These are phyloP conservation scores for Drosophila hamatofila DNA, from an alignment of 2,888 invertebrate species.

Conservation along the genomic window DNA sequence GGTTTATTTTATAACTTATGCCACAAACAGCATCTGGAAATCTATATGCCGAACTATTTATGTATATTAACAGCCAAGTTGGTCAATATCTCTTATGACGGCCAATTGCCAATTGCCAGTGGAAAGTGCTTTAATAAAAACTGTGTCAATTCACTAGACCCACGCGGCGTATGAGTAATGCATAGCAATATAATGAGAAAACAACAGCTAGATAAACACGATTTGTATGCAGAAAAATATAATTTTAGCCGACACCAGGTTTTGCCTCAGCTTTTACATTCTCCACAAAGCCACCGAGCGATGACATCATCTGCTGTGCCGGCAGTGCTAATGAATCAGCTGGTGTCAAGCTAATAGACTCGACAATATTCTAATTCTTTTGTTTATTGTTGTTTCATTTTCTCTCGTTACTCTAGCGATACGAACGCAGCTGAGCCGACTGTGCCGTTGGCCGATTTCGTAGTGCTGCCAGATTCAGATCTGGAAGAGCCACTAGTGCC, in stretches of 20 bases:
- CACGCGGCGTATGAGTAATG: slow-evolving; percentile 66
- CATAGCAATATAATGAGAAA: slow-evolving; percentile 51
- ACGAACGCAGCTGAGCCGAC: slow-evolving; percentile 42
- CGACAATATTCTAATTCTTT: slow-evolving; percentile 21
- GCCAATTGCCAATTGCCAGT: slow-evolving; percentile 21
- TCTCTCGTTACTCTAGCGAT: slow-evolving; percentile 46
- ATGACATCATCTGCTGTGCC: slow-evolving; percentile 44
- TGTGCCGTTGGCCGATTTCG: slow-evolving; percentile 67
- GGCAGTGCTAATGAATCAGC: slow-evolving; percentile 69
- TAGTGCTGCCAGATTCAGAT: slow-evolving; percentile 52
- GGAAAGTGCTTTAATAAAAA: slow-evolving; percentile 44
- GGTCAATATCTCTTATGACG: slow-evolving; percentile 19
- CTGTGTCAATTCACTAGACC: slow-evolving; percentile 64
- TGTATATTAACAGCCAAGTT: neutral
- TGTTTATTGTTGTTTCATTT: neutral
- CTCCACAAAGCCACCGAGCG: slow-evolving; percentile 17
- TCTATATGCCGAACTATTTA: neutral
- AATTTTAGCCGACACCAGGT: slow-evolving; percentile 19
- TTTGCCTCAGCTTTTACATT: slow-evolving; percentile 1
- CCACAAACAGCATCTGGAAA: neutral
- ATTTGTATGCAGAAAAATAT: slow-evolving; percentile 16
- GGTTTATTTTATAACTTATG: neutral
- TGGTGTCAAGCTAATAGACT: slow-evolving; percentile 22
- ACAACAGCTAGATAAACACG: slow-evolving; percentile 43
- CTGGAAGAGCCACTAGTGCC: slow-evolving; percentile 61